Conservation (phyloP, 2,888 invertebrate genomes). For the Cyclophora punctaria region DNA sequence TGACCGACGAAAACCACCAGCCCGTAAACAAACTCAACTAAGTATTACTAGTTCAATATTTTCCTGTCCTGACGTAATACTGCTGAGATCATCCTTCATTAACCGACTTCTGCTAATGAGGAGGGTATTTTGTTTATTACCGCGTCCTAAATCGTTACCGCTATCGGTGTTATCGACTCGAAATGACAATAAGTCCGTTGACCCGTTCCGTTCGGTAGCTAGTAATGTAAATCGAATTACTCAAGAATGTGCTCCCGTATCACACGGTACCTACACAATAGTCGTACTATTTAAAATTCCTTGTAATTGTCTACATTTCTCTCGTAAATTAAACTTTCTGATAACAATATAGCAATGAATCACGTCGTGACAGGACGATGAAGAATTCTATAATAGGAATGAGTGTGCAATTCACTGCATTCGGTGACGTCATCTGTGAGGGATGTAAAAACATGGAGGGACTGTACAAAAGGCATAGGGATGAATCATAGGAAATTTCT, state of each 20-base stretch:
- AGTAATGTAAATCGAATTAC: constrained; percentile 30
- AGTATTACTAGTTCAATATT: constrained; percentile 12
- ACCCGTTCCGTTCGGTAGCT: constrained; percentile 28
- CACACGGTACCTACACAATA: constrained; percentile 16
- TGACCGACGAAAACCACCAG: constrained; percentile 62
- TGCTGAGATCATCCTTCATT: constrained; percentile 8
- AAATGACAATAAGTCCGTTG: constrained; percentile 33
- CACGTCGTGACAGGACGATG: constrained; percentile 46
- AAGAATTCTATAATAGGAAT: constrained; percentile 45
- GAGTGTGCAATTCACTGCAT: constrained; percentile 41
- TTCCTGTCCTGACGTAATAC: constrained; percentile 8
- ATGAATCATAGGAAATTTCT: constrained; percentile 68
- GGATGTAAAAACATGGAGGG: constrained; percentile 53
- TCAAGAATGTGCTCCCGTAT: constrained; percentile 26
- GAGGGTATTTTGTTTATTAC: background rate
- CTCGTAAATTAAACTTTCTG: constrained; percentile 34
- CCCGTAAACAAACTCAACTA: constrained; percentile 46
- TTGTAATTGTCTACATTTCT: constrained; percentile 10
- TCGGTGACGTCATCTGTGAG: constrained; percentile 59
- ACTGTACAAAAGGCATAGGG: constrained; percentile 58
- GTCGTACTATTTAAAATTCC: constrained; percentile 10
- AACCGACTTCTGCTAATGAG: constrained; percentile 1
- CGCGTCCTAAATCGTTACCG: constrained; percentile 13
- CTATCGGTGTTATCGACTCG: constrained; percentile 32
- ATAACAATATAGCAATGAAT: constrained; percentile 46